Percentiles rank a stretch among this genome's conserved stretches.
phyloP scores from a whole-genome alignment of 2,113 vertebrate genomes.

The Stercorarius parasiticus region DNA sequence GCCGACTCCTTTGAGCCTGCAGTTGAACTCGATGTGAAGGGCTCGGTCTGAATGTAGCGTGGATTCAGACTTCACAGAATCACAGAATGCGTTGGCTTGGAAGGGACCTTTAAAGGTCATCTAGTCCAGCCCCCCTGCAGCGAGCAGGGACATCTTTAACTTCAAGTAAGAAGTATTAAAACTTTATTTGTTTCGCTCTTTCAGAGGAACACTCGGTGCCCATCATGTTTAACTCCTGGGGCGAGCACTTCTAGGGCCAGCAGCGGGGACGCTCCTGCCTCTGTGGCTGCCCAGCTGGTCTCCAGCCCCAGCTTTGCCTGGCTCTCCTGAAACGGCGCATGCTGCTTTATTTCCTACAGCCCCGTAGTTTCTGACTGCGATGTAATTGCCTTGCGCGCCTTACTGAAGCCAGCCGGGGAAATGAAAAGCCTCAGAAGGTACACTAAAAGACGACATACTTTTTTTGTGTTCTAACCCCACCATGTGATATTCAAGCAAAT shows the following conservation, averaged over 20 bases:
- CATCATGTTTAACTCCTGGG: fast-evolving
- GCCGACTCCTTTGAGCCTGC: not conserved
- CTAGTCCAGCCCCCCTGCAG: too few relatives aligned
- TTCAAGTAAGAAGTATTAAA: not conserved
- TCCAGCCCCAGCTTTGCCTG: not conserved
- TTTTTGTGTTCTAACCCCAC: not conserved
- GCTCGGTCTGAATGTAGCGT: not conserved
- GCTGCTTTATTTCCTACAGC: not conserved
- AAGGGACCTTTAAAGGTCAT: too few relatives aligned
- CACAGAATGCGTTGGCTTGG: too few relatives aligned
- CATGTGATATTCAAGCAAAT: not conserved
- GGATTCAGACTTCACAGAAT: not conserved
- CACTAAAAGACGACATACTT: too few relatives aligned
- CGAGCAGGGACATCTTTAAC: too few relatives aligned
- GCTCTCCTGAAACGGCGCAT: not conserved
- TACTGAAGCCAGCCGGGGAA: not conserved
- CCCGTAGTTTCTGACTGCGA: not conserved
- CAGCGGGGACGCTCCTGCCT: not conserved
- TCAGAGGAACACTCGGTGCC: fast-evolving
- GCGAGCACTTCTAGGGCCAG: too few relatives aligned
- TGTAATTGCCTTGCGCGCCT: fast-evolving
- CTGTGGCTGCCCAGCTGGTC: fast-evolving
- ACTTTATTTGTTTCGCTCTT: not conserved
- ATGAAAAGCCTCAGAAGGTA: not conserved
- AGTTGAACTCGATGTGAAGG: not conserved